phyloP scores from a whole-genome alignment of 2,797 vertebrate genomes.

The Rhadinocentrus ornatus region DNA sequence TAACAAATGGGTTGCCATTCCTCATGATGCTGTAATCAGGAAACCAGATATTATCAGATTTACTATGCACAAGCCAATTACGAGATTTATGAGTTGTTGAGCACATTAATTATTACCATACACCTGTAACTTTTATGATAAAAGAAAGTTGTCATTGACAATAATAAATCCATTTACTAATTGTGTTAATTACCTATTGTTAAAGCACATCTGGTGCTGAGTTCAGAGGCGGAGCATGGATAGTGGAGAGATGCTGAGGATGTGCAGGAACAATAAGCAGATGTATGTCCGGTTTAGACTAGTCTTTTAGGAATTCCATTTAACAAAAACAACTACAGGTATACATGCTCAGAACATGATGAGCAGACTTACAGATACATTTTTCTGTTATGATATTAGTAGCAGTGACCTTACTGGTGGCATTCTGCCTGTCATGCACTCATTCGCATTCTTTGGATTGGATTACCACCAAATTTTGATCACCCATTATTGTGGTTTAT shows the following conservation, averaged over 20 bases:
- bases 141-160: neutral
- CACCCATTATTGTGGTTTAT: neutral
- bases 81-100: neutral
- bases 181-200: neutral
- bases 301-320: neutral
- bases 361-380: neutral
- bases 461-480: neutral
- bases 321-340: neutral
- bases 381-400: neutral
- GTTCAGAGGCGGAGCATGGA: neutral
- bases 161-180: neutral
- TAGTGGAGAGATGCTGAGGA: neutral
- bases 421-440: neutral
- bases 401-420: neutral
- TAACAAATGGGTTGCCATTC: neutral
- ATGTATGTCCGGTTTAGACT: neutral
- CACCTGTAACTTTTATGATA: neutral
- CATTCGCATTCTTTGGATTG: neutral
- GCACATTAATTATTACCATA: neutral
- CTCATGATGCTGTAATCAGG: neutral
- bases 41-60: constrained; percentile 5
- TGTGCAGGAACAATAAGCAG: neutral
- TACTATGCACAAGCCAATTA: neutral
- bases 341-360: neutral
- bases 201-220: no score